Evolutionary conservation across 1,140 invertebrate genomes (phyloP), one percentile per base, ranked within the genome.

Genomic region (Heliconius hermathena): DNA sequence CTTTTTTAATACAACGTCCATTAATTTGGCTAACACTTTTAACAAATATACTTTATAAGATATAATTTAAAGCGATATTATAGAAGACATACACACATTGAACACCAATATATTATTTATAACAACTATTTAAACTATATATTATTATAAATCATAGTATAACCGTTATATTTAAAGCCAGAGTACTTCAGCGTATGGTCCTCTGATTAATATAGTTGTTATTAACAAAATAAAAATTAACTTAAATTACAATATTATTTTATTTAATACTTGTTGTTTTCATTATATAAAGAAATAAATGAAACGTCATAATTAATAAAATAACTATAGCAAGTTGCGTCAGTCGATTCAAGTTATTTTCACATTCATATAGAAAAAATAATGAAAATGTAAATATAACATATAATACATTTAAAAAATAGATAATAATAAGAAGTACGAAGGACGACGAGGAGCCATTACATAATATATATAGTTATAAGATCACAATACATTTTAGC

Each of bases 41-140:
- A 26, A 66, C 22, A n/a, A 66, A 66, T 66, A 66, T 66, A 26
- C 2, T 66, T 66, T 8, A 22, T 13, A 9, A 66, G 60, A 26
- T 66, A 66, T 66, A 66, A 26, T 66, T 66, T 66, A 66, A 66
- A 66, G 60, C 60, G 13, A 66, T 16, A 66, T 26, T 66, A 66
- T 66, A 66, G 60, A 26, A 66, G 60, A 66, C 22, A 66, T 66
- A 66, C 60, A 18, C 60, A 66, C 60, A 66, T 66, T 66, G 60
- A 66, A 66, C 60, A 66, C 60, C 60, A 66, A 66, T 66, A 66
- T 66, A 29, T 66, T 66, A 66, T 66, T 66, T 29, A 9, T 60
- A n/a, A 26, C 22, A 16, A 66, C 11, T 66, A 26, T 66, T 66
- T 29, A 66, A 66, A 13, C 60, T 66, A 66, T 29, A 66, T 66